phyloP scores from a whole-genome alignment of 2,888 invertebrate species.

The Drosophila basisetae region DNA sequence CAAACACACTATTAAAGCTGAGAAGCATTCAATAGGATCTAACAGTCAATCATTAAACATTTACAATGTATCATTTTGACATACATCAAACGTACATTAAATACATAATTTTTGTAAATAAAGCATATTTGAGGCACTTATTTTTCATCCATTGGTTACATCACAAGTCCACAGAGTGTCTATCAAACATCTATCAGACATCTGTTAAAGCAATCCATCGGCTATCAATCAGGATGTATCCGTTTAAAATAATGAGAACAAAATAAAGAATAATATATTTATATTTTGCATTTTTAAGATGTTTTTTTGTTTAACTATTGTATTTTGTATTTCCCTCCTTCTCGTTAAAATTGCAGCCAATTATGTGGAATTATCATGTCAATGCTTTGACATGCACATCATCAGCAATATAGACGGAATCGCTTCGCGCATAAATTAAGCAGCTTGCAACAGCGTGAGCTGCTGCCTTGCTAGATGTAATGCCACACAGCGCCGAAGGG shows the following conservation, averaged over 20 bases:
- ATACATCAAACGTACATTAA: neutral
- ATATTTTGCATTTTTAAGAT: neutral
- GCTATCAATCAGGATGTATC: neutral
- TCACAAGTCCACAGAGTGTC: neutral
- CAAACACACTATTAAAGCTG: neutral
- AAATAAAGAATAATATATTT: neutral
- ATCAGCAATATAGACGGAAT: conserved; percentile 25
- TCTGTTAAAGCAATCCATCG: neutral
- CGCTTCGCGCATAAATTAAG: conserved; percentile 58
- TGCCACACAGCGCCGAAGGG: neutral
- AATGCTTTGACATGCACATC: conserved; percentile 69
- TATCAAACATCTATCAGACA: neutral
- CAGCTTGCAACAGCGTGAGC: conserved; percentile 25
- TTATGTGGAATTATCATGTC: conserved; percentile 61
- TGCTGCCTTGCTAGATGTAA: neutral
- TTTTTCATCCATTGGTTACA: neutral
- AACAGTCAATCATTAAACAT: neutral
- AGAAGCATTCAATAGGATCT: neutral
- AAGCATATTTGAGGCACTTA: neutral
- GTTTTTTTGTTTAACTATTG: neutral
- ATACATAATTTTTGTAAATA: neutral
- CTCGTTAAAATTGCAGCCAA: conserved; percentile 28
- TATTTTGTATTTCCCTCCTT: neutral
- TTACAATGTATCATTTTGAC: neutral
- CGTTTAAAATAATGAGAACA: neutral